These are phyloP conservation scores for Ophion ventricosus DNA, from an alignment of 2,888 invertebrate genomes.

Conservation along the genomic window DNA sequence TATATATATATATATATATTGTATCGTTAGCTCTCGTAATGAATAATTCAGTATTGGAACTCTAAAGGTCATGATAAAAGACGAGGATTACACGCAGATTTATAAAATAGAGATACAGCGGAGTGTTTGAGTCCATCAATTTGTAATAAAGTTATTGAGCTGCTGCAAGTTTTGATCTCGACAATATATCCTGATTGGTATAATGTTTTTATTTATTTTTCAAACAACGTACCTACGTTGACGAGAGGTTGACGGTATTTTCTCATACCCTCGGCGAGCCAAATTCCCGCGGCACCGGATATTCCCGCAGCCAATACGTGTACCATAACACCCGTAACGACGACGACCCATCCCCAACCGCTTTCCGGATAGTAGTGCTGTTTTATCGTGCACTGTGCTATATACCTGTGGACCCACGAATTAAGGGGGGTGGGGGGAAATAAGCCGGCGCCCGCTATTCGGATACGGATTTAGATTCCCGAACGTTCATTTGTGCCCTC, in stretches of 20 bases:
- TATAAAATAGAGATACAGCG: too few species aligned
- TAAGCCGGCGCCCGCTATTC: background rate
- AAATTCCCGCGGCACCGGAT: constrained; percentile 81
- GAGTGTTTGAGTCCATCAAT: too few species aligned
- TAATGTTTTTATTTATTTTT: constrained; percentile 9
- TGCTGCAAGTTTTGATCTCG: background rate
- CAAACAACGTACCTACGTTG: constrained; percentile 76
- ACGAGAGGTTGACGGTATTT: constrained; percentile 76
- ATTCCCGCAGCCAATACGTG: constrained; percentile 85
- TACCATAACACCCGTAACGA: constrained; percentile 84
- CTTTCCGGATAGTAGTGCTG: constrained; percentile 87
- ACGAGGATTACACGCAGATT: too few species aligned
- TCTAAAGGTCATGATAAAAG: too few species aligned
- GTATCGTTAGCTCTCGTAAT: too few species aligned
- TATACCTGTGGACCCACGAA: constrained; percentile 67
- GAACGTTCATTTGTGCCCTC: constrained; percentile 29
- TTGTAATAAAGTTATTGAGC: too few species aligned
- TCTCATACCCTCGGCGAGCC: constrained; percentile 76
- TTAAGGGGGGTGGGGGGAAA: constrained; percentile 28
- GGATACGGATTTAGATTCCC: constrained; percentile 14
- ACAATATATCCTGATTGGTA: background rate
- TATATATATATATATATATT: too few species aligned
- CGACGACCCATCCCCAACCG: constrained; percentile 87
- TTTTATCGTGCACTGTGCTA: constrained; percentile 81
- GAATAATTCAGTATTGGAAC: too few species aligned